Evolutionary conservation across 2,113 vertebrate genomes (phyloP).

Genomic region (Tapirus terrestris): DNA sequence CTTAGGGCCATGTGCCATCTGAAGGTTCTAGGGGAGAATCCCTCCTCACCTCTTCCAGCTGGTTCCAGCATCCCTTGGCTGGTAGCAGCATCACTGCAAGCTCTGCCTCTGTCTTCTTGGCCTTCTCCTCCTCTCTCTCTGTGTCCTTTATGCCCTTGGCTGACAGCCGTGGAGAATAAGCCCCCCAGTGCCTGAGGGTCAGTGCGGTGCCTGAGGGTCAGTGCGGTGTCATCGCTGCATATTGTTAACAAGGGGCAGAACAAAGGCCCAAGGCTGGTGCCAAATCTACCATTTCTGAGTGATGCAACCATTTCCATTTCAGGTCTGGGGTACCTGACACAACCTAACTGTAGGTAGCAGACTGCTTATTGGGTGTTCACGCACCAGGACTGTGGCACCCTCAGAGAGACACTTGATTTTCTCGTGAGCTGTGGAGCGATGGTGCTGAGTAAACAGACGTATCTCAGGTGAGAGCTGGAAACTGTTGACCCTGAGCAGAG

Average conservation of each 20-base stretch:
- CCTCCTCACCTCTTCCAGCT: too few relatives aligned
- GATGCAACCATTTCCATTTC: neutral
- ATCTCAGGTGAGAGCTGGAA: neutral
- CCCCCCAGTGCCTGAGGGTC: neutral
- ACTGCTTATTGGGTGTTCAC: neutral
- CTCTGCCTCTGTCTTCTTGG: neutral
- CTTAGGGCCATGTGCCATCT: neutral
- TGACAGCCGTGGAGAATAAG: neutral
- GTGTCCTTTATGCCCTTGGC: neutral
- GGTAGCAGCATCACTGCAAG: too few relatives aligned
- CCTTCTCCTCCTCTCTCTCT: neutral
- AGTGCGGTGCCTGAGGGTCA: neutral
- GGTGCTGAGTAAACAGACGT: neutral
- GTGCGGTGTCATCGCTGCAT: neutral
- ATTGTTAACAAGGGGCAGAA: neutral
- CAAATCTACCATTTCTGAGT: neutral
- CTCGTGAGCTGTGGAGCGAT: neutral
- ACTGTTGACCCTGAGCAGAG: neutral
- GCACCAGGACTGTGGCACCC: rapidly evolving
- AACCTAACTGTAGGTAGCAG: rapidly evolving
- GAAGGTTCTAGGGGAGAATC: neutral
- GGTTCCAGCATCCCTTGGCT: neutral
- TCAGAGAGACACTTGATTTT: neutral
- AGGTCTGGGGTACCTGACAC: too few relatives aligned
- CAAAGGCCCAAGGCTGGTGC: neutral